Base-by-base conservation (phyloP, 2,797 vertebrate species). In the Simalia tracyae region DNA sequence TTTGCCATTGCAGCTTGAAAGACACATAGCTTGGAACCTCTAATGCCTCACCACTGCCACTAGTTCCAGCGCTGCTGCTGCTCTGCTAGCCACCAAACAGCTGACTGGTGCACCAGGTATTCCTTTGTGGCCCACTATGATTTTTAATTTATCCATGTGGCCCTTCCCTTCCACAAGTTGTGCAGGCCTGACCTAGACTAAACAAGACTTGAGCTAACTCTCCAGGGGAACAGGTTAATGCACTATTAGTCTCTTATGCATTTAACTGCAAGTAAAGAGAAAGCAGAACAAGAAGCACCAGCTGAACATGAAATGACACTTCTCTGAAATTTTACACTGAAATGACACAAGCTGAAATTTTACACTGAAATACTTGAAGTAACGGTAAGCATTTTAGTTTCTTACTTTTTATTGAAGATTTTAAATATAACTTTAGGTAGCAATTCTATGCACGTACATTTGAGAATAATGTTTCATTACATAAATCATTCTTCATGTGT, bases 221-320 rank as follows among this genome's bases (percentile, higher is more conserved):
- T 95, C 89, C 84, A 84, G 92, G 93, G 63, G 84, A 91, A 92
- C 68, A 95, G 93, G 93, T 91, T 94, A 96, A 66, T 64, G 63
- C 89, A 94, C 88, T 92, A 14, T 11, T 89, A 92, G 85, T 89
- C 93, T 86, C 76, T 93, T 84, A 17, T 0, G 68, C 88, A 86
- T 68, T 95, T 92, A 91, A 94, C 86, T 93, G 60, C 90, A 95
- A 90, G 88, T 46, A 61, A 85, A 84, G 15, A 86, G 50, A 94
- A 91, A 81, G 89, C n/a, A 88, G 87, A 87, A 11, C 91, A 93
- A 89, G n/a, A 88, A 88, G 54, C 0, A 87, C 92, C 95, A 76
- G 85, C 61, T 6, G 76, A 92, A 86, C 42, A 72, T 8, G 76
- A 93, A 95, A 94, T 76, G 87, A 92, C 91, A 66, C 56, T 87